phyloP scores from a whole-genome alignment of 2,113 vertebrate species.

The Corythaixoides concolor region DNA sequence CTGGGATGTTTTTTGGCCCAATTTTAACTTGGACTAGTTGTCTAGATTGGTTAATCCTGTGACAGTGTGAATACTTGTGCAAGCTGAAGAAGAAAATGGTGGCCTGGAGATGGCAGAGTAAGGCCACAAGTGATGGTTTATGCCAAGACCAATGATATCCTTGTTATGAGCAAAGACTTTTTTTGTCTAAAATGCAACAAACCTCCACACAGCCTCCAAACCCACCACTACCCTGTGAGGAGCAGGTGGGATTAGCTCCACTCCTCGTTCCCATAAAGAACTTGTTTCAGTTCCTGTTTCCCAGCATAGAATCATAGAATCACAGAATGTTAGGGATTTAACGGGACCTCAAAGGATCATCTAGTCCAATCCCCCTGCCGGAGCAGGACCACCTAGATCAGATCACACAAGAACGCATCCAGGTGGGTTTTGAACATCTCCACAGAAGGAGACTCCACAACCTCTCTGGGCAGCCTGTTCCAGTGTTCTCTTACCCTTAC shows the following conservation, averaged over 20 bases:
- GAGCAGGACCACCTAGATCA: too few species aligned
- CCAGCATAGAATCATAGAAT: too few species aligned
- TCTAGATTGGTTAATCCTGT: not conserved
- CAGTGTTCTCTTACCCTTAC: too few species aligned
- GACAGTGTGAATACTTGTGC: not conserved
- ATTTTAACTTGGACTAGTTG: not conserved
- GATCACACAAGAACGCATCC: too few species aligned
- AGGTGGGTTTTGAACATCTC: too few species aligned
- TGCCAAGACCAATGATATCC: not conserved
- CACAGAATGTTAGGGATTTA: too few species aligned
- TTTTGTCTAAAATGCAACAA: not conserved
- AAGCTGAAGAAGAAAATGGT: not conserved
- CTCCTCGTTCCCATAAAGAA: not conserved
- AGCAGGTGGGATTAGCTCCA: not conserved
- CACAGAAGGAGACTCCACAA: too few species aligned
- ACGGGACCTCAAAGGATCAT: too few species aligned
- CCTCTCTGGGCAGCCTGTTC: too few species aligned
- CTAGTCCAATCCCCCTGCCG: too few species aligned
- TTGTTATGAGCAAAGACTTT: not conserved
- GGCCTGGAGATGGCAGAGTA: not conserved
- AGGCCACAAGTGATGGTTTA: not conserved
- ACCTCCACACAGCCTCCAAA: not conserved
- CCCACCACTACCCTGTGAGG: not conserved
- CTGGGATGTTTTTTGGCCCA: not conserved
- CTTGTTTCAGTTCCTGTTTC: not conserved